Evolutionary conservation across 2,113 vertebrate genomes (phyloP), one percentile per base, ranked within the genome.

Genomic region (Riparia riparia): DNA sequence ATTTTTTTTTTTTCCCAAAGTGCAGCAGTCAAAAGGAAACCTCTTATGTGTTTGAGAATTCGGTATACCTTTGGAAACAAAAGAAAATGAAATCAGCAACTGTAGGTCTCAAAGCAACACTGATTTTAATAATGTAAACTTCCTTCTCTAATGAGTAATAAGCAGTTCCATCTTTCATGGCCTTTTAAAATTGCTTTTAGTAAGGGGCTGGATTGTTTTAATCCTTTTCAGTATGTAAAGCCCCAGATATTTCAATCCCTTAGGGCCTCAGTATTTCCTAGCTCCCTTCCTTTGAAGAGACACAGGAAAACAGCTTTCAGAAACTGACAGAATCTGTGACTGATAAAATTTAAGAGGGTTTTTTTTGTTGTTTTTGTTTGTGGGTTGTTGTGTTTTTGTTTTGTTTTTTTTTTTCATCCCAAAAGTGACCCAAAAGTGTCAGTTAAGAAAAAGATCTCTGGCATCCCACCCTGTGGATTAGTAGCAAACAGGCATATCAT

Each of bases 201-300:
- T 73, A 86, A 95, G 83, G 70, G 79, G 78, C 88, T 95, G 96
- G 96, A 93, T 97, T 96, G 95, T 86, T 96, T 95, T 97, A 97
- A 97, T 97, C 97, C 96, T 97, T 95, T 93, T 96, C 97, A 94
- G 82, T 95, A 97, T 96, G 96, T 96, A 96, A 97, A 97, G 96
- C 94, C 76, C 95, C 93, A 96, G 95, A 94, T 97, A 96, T 94
- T 96, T 97, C 95, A 94, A 39, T 93, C 96, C 96, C 96, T 89
- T 47, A 61, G 90, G 89, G 94, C 58, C 77, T 73, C 57, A 11
- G 70, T 91, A 80, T 89, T 96, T 96, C 89, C 85, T 32, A 90
- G 76, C 93, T 96, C 72, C 8, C 3, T 77, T 95, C 12, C 6
- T 84, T 96, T 95, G 61, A 86, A 96, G 96, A 95, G 82, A 86